Conservation (phyloP, 2,888 invertebrate genomes). For the Epistrophe grossulariae region DNA sequence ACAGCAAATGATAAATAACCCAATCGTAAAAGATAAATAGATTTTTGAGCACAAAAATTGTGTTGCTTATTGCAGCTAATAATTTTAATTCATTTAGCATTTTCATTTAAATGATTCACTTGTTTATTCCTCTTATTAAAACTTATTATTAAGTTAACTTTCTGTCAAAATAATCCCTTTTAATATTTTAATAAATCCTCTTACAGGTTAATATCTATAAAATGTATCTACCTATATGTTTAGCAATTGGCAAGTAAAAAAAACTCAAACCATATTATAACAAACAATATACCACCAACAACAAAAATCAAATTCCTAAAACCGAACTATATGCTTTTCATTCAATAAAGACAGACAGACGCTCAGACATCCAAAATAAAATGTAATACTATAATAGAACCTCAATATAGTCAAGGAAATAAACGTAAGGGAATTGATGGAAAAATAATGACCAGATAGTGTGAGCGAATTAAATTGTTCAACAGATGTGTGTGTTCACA, state of each 20-base stretch:
- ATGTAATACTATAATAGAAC: too few species aligned
- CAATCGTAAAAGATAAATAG: too few species aligned
- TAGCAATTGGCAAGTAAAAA: too few species aligned
- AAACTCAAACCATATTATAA: too few species aligned
- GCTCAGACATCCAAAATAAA: too few species aligned
- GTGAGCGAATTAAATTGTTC: slow-evolving; percentile 41
- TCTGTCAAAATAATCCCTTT: neutral
- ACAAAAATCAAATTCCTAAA: slow-evolving; percentile 1
- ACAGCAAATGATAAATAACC: too few species aligned
- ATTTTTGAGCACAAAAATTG: too few species aligned
- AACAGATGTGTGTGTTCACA: slow-evolving; percentile 58
- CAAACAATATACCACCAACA: neutral
- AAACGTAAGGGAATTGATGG: slow-evolving; percentile 37
- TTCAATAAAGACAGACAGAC: neutral
- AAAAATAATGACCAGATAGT: slow-evolving; percentile 60
- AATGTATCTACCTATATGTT: neutral
- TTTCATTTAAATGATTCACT: too few species aligned
- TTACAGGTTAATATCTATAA: neutral
- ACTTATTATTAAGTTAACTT: too few species aligned
- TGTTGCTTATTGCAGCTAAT: too few species aligned
- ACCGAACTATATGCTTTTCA: neutral
- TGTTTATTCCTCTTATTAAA: too few species aligned
- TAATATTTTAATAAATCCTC: slow-evolving; percentile 7
- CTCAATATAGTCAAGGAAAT: neutral
- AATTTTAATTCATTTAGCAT: too few species aligned